phyloP scores from a whole-genome alignment of 2,113 vertebrate species.

The Cyrtonyx montezumae region DNA sequence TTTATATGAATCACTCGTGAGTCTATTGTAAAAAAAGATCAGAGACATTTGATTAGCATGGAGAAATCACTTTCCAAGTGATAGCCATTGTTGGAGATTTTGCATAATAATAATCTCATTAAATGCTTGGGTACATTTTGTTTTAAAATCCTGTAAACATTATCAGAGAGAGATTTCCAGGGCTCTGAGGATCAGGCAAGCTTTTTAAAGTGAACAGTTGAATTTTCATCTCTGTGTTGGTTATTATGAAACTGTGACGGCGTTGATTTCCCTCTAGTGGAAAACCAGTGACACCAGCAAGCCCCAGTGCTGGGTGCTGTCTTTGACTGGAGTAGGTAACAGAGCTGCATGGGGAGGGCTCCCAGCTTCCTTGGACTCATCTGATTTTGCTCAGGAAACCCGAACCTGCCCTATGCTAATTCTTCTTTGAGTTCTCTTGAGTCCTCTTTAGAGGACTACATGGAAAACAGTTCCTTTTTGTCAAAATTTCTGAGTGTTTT shows the following conservation, averaged over 20 bases:
- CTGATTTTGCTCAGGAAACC: neutral
- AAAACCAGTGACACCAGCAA: neutral
- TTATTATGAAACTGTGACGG: neutral
- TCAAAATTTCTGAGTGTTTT: neutral
- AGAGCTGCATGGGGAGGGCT: neutral
- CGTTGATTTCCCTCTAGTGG: neutral
- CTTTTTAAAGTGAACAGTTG: neutral
- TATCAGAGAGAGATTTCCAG: slow-evolving; percentile 3
- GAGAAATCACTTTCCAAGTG: slow-evolving; percentile 58
- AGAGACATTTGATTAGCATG: slow-evolving; percentile 73
- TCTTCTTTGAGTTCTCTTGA: too few species aligned
- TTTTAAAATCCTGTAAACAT: slow-evolving; percentile 71
- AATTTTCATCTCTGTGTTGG: neutral
- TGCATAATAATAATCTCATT: slow-evolving; percentile 75
- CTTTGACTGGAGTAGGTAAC: neutral
- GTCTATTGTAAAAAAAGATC: slow-evolving; percentile 72
- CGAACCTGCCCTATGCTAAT: neutral
- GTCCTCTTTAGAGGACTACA: too few species aligned
- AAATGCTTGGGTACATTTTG: slow-evolving; percentile 68
- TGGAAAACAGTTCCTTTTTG: neutral
- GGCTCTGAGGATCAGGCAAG: neutral
- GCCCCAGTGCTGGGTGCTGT: neutral
- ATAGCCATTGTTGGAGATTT: slow-evolving; percentile 54
- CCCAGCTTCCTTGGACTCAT: neutral
- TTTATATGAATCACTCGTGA: slow-evolving; percentile 74